Percentiles rank a stretch among this genome's conserved stretches.
Conservation (phyloP, 2,888 invertebrate genomes). For the Mamestra brassicae region DNA sequence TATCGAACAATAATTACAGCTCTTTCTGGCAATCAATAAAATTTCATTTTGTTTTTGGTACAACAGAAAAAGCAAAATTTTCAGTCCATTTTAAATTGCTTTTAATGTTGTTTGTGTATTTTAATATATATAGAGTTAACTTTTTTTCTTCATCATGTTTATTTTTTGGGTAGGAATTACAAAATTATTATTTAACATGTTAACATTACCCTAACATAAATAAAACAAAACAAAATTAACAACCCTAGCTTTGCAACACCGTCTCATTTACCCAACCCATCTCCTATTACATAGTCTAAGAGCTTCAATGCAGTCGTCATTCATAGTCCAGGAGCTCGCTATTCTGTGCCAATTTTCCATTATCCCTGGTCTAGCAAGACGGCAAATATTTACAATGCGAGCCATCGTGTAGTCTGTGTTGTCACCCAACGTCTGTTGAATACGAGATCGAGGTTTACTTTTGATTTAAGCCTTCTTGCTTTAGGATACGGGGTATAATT, state of each 20-base stretch:
- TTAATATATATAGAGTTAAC: too few relatives aligned
- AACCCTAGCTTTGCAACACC: not conserved
- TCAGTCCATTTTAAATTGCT: not conserved
- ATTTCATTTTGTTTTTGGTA: not conserved
- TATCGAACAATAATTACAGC: not conserved
- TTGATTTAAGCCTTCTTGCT: conserved; percentile 60
- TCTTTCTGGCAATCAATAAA: not conserved
- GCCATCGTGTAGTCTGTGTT: conserved; percentile 75
- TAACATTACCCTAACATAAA: not conserved
- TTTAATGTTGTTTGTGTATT: not conserved
- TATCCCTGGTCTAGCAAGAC: conserved; percentile 77
- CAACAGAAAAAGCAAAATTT: not conserved
- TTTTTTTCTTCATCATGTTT: too few relatives aligned
- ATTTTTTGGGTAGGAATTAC: not conserved
- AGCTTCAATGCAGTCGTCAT: conserved; percentile 73
- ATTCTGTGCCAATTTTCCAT: conserved; percentile 84
- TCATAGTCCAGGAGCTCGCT: conserved; percentile 78
- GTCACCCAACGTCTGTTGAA: conserved; percentile 73
- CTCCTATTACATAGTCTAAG: conserved; percentile 52
- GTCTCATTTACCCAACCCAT: conserved; percentile 32
- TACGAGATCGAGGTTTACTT: conserved; percentile 69
- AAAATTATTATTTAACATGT: not conserved
- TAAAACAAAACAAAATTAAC: not conserved
- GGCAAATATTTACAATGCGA: conserved; percentile 69
- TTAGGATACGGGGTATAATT: conserved; percentile 66